Base-by-base conservation (phyloP, 2,113 vertebrate species). In the Pelobates fuscus region DNA sequence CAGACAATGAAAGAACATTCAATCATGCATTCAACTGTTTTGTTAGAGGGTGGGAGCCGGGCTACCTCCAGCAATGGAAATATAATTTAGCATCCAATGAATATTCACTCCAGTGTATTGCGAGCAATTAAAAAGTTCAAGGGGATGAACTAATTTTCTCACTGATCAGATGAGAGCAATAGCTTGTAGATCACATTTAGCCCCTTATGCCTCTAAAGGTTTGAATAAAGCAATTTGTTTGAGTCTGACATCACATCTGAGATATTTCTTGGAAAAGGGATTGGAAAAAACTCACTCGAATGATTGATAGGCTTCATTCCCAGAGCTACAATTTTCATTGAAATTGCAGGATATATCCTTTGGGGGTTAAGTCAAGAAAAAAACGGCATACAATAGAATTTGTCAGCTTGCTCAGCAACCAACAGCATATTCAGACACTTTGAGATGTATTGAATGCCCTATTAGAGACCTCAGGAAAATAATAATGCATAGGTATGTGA, bases 91-190 rank as follows among this genome's bases (percentile, higher is more conserved):
- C 54, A 76, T 21, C 23, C 58, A 65, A 66, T 61, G 71, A 76
- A 65, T 77, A 70, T 7, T 52, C 0, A 65, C 30, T 30, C 62
- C 29, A 30, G 4, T 54, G 5, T 44, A 30, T n/a, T 57, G 64
- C 55, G 43, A 18, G 23, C 24, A 77, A 70, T 71, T 76, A 77
- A 67, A 67, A 78, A 78, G n/a, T 30, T 65, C 25, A 60, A 68
- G 73, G 65, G 71, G 17, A 80, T 54, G 52, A 63, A 78, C 69
- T 70, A 55, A 58, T 62, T 76, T 78, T 66, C 18, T 57, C 24
- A 24, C 23, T 67, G 1, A 77, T 77, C 70, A 3, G 24, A 71
- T 44, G 29, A 41, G 18, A 71, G 25, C 0, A 64, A 77, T 14
- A 23, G 52, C 65, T 59, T 24, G 30, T 17, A 62, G 70, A 54